phyloP scores from a whole-genome alignment of 2,797 vertebrate genomes.

The Parauchenoglanis punctatus region DNA sequence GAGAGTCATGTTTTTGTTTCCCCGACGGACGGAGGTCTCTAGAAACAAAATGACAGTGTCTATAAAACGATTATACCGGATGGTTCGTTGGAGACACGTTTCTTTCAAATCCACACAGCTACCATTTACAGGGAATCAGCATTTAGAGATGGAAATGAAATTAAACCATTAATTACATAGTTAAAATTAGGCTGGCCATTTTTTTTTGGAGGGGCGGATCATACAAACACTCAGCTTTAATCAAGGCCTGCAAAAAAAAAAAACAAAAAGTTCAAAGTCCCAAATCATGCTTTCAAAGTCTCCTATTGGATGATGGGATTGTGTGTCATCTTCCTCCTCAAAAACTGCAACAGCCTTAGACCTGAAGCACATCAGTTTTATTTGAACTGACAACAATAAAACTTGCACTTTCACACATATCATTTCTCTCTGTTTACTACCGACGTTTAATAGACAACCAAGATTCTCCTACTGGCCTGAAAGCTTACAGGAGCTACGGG shows the following conservation, averaged over 20 bases:
- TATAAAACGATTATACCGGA: not conserved
- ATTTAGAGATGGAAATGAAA: not conserved
- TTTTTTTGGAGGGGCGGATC: too few relatives aligned
- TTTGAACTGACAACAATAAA: not conserved
- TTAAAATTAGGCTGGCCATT: not conserved
- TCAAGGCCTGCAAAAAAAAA: not conserved
- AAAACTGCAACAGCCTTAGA: not conserved
- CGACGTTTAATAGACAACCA: not conserved
- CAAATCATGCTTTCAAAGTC: not conserved
- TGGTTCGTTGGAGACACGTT: not conserved
- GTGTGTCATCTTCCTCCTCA: not conserved
- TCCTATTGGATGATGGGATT: not conserved
- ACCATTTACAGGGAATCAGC: not conserved
- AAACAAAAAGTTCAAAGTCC: not conserved
- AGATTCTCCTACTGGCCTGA: not conserved
- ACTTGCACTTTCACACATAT: not conserved
- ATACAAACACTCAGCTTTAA: not conserved
- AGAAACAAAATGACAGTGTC: not conserved
- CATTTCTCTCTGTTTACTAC: not conserved
- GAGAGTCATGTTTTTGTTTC: not conserved
- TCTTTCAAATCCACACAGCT: not conserved
- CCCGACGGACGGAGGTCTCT: not conserved
- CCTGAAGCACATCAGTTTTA: not conserved
- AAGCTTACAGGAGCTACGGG: not conserved
- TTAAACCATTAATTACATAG: too few relatives aligned